These are phyloP conservation scores for Rhabdomys dilectus DNA, from an alignment of 2,113 vertebrate genomes.

Conservation along the genomic window DNA sequence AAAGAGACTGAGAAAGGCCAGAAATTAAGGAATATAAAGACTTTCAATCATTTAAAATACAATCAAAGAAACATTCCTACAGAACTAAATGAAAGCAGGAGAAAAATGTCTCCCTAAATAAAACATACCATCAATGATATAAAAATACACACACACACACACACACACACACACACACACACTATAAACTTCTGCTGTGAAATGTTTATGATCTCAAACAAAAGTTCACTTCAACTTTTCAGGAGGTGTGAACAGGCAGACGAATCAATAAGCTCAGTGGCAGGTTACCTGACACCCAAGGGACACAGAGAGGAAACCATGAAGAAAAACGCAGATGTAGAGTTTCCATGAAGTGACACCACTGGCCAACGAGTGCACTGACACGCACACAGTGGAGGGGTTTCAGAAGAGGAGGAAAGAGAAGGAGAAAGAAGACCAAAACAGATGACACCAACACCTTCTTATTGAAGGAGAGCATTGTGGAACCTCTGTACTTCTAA, in stretches of 20 bases:
- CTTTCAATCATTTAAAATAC: slow-evolving; percentile 41
- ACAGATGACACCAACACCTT: neutral
- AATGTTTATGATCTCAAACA: neutral
- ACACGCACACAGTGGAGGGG: neutral
- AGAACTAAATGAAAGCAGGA: slow-evolving; percentile 28
- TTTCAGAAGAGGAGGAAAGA: neutral
- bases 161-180: neutral
- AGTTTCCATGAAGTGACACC: neutral
- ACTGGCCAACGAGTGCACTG: neutral
- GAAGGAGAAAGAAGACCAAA: neutral
- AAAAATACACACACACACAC: neutral
- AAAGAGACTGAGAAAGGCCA: neutral
- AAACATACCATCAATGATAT: neutral
- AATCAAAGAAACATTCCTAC: neutral
- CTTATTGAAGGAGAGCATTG: neutral
- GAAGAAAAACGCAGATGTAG: neutral
- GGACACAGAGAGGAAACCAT: neutral
- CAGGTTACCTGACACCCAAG: neutral
- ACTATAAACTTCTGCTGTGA: neutral
- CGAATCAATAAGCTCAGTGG: neutral
- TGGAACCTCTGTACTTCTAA: neutral
- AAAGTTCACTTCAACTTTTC: neutral
- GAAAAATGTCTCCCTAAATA: neutral
- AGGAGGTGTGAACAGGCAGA: neutral
- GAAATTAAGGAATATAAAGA: neutral